Evolutionary conservation across 1,140 invertebrate genomes (phyloP), one percentile per base, ranked within the genome.

Genomic region (Lepidurus apus): DNA sequence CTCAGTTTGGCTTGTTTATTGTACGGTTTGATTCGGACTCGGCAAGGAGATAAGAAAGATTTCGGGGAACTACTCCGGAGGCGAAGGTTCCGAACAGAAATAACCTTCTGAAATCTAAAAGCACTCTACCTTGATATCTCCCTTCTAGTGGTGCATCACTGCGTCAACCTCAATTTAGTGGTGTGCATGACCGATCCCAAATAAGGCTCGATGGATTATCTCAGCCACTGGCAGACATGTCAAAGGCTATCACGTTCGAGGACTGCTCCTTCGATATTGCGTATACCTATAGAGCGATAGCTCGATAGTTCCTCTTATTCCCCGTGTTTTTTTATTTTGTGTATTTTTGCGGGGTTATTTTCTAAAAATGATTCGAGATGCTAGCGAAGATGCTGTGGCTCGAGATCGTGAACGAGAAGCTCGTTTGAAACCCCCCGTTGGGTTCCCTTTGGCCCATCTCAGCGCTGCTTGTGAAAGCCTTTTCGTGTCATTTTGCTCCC

Each of bases 401-500:
- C 8, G 53, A 34, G 34, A 34, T 65, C 53, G 53, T 65, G 53
- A 47, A 8, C 45, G 45, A 47, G 45, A 17, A 17, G 45, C 10
- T 10, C 45, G 17, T 47, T 47, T 47, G 45, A 65, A 65, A 21
- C 53, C 21, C 53, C 53, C 53, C 21, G 53, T 65, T 21, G n/a
- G 53, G 53, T 21, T 9, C 53, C 1, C 17, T 13, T 65, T 65
- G 53, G 53, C n/a, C 53, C 13, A 21, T 65, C 53, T 65, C 53
- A 65, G 53, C 17, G 4, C 21, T 65, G 53, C 53, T 65, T 65
- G 53, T 65, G 53, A 65, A 65, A 65, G 53, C 53, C 53, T 65
- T 65, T 65, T 65, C 53, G 53, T 65, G 53, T 65, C 53, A 65
- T 65, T 47, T 65, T 65, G 53, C 53, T 65, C 53, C 53, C 53